phyloP scores from a whole-genome alignment of 2,797 vertebrate genomes.

The Halcyon leucocephala region DNA sequence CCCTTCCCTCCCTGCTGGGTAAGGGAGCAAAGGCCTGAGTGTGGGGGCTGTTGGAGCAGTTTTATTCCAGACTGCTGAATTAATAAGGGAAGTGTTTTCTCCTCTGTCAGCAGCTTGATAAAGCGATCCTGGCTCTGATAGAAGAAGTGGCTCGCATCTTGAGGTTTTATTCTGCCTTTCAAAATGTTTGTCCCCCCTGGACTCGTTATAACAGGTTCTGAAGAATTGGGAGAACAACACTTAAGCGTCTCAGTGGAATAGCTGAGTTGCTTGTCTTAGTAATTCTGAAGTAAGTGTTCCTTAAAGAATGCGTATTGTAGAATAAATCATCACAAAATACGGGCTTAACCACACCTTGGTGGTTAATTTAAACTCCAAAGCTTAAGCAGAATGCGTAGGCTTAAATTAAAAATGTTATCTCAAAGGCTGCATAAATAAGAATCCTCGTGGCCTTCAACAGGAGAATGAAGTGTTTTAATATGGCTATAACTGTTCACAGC shows the following conservation, averaged over 20 bases:
- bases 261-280: neutral
- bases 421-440: neutral
- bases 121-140: neutral
- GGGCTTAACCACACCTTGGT: neutral
- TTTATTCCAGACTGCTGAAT: neutral
- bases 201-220: neutral
- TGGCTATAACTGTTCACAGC: neutral
- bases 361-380: neutral
- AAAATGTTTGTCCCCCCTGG: neutral
- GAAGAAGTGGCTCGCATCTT: neutral
- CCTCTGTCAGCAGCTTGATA: neutral
- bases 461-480: neutral
- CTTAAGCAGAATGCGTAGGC: neutral
- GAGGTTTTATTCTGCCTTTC: neutral
- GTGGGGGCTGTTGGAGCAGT: neutral
- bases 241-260: neutral
- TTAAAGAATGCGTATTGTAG: neutral
- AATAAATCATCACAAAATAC: neutral
- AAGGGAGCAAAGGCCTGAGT: fast-evolving
- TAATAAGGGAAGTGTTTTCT: neutral
- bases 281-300: neutral
- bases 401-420: neutral
- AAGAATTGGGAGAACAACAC: neutral
- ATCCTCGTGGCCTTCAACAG: neutral
- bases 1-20: neutral